A percentile compares a stretch with the other conserved stretches of the same genome.
These are phyloP conservation scores for Hipposideros armiger DNA, from an alignment of 2,113 vertebrate species.

Conservation along the genomic window DNA sequence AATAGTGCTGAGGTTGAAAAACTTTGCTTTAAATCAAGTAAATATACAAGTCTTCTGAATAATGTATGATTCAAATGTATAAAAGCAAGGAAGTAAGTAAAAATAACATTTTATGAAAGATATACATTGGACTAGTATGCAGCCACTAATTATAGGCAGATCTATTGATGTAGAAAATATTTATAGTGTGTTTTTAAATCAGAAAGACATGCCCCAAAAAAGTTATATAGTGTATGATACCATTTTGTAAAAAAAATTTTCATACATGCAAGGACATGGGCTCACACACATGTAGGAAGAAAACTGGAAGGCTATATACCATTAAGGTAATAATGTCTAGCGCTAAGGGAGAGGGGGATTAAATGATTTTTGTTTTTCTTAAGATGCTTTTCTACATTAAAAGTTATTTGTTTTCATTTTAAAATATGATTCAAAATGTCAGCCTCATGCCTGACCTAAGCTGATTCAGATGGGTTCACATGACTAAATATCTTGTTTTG, in stretches of 20 bases:
- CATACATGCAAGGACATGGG: background rate
- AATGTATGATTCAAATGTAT: background rate
- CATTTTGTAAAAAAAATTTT: background rate
- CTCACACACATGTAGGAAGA: background rate
- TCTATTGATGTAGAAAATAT: background rate
- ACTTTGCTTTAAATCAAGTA: background rate
- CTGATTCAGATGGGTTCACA: background rate
- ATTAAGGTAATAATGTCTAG: background rate
- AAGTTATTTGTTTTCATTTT: background rate
- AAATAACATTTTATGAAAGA: background rate
- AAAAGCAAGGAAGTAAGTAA: constrained; percentile 2
- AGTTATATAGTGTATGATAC: background rate
- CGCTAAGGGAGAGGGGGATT: background rate
- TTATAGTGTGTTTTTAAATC: background rate
- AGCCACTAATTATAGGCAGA: background rate
- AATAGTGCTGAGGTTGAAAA: background rate
- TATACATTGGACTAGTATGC: background rate
- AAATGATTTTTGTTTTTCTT: background rate
- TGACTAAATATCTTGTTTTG: background rate
- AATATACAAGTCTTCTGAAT: background rate
- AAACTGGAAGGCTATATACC: background rate
- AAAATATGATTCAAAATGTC: background rate
- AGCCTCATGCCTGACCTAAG: background rate
- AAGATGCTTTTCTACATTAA: background rate
- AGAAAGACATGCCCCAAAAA: background rate